phyloP scores from a whole-genome alignment of 2,113 vertebrate species.

The Hippocampus zosterae region DNA sequence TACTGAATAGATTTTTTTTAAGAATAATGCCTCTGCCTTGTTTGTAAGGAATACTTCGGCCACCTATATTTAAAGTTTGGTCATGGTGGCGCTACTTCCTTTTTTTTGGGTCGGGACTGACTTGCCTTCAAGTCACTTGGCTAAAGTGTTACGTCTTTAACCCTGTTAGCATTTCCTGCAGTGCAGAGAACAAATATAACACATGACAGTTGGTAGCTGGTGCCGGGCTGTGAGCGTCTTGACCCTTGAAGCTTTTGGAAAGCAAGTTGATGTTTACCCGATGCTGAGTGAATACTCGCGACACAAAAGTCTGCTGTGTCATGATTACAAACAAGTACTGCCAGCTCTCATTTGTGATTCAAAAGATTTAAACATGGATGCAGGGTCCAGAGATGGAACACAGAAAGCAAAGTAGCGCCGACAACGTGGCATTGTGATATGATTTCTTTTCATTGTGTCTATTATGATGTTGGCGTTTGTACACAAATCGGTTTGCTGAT shows the following conservation, averaged over 20 bases:
- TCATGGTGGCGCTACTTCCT: not conserved
- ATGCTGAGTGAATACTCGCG: slow-evolving; percentile 78
- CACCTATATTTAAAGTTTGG: too few species aligned
- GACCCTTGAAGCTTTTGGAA: slow-evolving; percentile 68
- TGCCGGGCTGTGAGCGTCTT: slow-evolving; percentile 35
- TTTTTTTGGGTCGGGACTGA: not conserved
- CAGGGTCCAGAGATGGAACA: slow-evolving; percentile 13
- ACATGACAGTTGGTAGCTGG: slow-evolving; percentile 74
- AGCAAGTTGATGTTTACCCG: slow-evolving; percentile 75
- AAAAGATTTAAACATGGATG: slow-evolving; percentile 71
- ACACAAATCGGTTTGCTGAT: too few species aligned
- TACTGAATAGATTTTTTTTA: too few species aligned
- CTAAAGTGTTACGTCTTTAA: not conserved
- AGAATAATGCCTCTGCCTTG: too few species aligned
- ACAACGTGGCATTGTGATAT: slow-evolving; percentile 24
- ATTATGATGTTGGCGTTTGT: too few species aligned
- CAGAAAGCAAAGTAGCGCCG: slow-evolving; percentile 22
- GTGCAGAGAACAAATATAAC: slow-evolving; percentile 66
- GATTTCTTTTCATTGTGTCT: slow-evolving; percentile 9
- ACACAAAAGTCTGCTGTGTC: slow-evolving; percentile 77
- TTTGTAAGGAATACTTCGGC: too few species aligned
- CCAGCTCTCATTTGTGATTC: slow-evolving; percentile 73
- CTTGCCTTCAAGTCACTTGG: not conserved
- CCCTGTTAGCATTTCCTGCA: slow-evolving; percentile 15
- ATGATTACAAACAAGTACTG: slow-evolving; percentile 81